These are phyloP conservation scores for Rhamnusium bicolor DNA, from an alignment of 2,888 invertebrate genomes.

Conservation along the genomic window DNA sequence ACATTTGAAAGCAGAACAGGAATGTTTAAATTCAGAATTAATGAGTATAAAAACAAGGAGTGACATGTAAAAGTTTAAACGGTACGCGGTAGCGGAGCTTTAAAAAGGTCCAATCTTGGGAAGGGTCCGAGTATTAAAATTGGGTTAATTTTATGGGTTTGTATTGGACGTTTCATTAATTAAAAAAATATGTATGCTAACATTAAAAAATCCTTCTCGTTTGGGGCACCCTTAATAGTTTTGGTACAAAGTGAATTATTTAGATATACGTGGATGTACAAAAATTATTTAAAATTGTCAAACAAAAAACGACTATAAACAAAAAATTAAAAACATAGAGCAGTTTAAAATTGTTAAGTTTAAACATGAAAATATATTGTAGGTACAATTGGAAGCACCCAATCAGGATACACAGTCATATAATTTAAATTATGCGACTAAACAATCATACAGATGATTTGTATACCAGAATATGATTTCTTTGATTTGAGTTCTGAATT, in stretches of 20 bases:
- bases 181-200: background rate
- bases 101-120: background rate
- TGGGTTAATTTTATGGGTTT: background rate
- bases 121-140: background rate
- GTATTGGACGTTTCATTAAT: background rate
- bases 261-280: background rate
- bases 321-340: too few species aligned
- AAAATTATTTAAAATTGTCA: too few species aligned
- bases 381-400: too few species aligned
- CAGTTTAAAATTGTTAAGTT: too few species aligned
- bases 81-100: background rate
- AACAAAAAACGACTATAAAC: too few species aligned
- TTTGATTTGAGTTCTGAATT: too few species aligned
- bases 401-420: too few species aligned
- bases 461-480: too few species aligned
- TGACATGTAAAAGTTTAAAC: background rate
- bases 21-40: slow-evolving; percentile 11
- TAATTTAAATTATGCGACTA: too few species aligned
- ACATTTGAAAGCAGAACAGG: background rate
- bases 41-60: slow-evolving; percentile 13
- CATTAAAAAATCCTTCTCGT: background rate
- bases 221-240: background rate
- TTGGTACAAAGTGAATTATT: background rate
- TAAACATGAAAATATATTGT: too few species aligned
- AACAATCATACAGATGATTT: too few species aligned